Conservation (phyloP, 2,113 vertebrate genomes). For the Pelobates fuscus region DNA sequence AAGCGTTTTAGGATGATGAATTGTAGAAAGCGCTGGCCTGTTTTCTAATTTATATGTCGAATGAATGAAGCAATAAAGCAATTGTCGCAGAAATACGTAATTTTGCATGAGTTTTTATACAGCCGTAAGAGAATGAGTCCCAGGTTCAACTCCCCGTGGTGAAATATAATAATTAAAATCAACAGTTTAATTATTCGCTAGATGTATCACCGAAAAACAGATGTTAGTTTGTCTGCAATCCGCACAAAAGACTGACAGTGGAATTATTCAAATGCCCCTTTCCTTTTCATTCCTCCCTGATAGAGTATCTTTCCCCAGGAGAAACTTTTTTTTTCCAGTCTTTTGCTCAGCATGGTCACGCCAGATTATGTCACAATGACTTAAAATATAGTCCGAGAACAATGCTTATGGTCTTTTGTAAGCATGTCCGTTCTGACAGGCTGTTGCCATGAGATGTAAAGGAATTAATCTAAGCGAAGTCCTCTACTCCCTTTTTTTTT, state of each 20-base stretch:
- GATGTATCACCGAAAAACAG: slow-evolving; percentile 43
- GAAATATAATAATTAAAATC: slow-evolving; percentile 45
- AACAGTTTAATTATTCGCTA: slow-evolving; percentile 48
- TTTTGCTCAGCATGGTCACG: slow-evolving; percentile 30
- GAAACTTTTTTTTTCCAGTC: slow-evolving; percentile 17
- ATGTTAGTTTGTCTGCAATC: slow-evolving; percentile 27
- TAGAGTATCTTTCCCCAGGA: slow-evolving; percentile 8
- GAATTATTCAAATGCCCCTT: slow-evolving; percentile 11
- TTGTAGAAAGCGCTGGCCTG: no score
- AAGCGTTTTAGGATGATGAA: no score
- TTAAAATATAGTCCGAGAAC: slow-evolving; percentile 41
- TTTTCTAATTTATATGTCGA: no score
- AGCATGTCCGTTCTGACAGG: slow-evolving; percentile 14
- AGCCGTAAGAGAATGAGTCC: no score
- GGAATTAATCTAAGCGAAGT: slow-evolving; percentile 10
- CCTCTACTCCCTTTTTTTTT: background rate
- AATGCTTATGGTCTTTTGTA: slow-evolving; percentile 25
- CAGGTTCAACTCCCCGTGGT: slow-evolving; percentile 27
- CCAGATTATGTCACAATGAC: slow-evolving; percentile 44
- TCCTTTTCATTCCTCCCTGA: slow-evolving; percentile 7
- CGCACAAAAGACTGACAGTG: slow-evolving; percentile 31
- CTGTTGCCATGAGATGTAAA: slow-evolving; percentile 36
- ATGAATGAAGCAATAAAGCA: no score
- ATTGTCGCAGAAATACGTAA: slow-evolving; percentile 13
- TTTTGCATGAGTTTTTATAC: slow-evolving; percentile 18